A percentile compares a stretch with the other conserved stretches of the same genome.
Conservation (phyloP, 1,140 invertebrate species). For the Meloidogyne chitwoodi region DNA sequence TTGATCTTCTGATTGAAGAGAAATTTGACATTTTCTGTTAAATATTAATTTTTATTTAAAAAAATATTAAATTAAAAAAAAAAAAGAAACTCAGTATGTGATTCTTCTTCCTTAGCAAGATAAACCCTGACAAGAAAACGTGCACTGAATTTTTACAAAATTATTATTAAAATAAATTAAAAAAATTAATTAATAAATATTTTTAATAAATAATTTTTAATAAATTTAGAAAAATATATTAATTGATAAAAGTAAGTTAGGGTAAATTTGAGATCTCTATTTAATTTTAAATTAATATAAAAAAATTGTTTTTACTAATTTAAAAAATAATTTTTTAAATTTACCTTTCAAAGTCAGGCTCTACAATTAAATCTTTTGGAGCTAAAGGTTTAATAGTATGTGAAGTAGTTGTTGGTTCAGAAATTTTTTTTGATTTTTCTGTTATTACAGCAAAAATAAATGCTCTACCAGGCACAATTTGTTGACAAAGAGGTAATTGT, state of each 20-base stretch:
- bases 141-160: background rate
- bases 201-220: background rate
- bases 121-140: slow-evolving; percentile 30
- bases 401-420: slow-evolving; percentile 45
- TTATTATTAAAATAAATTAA: background rate
- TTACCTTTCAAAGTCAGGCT: slow-evolving; percentile 46
- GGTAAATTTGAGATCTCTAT: too few species aligned
- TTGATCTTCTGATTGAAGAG: slow-evolving; percentile 8
- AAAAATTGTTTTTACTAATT: too few species aligned
- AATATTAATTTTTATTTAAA: background rate
- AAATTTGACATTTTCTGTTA: slow-evolving; percentile 17
- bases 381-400: slow-evolving; percentile 50
- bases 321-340: background rate
- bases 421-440: slow-evolving; percentile 47
- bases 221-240: too few species aligned
- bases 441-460: slow-evolving; percentile 52
- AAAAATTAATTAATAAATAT: background rate
- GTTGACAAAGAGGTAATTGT: slow-evolving; percentile 32
- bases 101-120: slow-evolving; percentile 28
- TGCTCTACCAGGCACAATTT: slow-evolving; percentile 23
- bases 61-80: background rate
- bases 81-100: slow-evolving; percentile 38
- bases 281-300: too few species aligned
- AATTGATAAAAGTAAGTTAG: too few species aligned
- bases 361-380: slow-evolving; percentile 41